A percentile compares a stretch with the other conserved stretches of the same genome.
These are phyloP conservation scores for Dryadula phaetusa DNA, from an alignment of 2,888 invertebrate genomes.

Conservation along the genomic window DNA sequence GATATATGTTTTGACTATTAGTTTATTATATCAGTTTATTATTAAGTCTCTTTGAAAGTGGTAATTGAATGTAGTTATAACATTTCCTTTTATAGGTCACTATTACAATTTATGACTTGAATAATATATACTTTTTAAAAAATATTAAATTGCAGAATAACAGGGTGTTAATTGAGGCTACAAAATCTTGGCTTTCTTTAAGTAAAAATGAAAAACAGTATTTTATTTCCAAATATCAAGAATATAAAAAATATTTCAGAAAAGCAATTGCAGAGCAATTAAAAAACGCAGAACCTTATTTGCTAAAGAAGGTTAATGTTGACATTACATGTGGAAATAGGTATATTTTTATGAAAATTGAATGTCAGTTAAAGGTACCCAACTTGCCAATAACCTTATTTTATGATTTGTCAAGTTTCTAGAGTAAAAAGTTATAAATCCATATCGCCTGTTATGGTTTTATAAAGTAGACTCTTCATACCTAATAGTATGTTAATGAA, in stretches of 20 bases:
- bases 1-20: too few species aligned
- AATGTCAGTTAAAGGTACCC: too few species aligned
- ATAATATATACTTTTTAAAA: neutral
- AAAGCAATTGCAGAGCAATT: slow-evolving; percentile 55
- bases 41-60: too few species aligned
- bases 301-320: slow-evolving; percentile 53
- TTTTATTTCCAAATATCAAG: slow-evolving; percentile 57
- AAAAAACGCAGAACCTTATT: slow-evolving; percentile 60
- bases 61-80: too few species aligned
- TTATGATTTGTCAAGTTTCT: too few species aligned
- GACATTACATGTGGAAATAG: neutral
- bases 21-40: too few species aligned
- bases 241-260: slow-evolving; percentile 52
- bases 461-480: too few species aligned
- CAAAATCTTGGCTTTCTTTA: slow-evolving; percentile 67
- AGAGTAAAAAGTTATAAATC: too few species aligned
- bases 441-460: too few species aligned
- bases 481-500: too few species aligned
- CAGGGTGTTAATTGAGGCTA: slow-evolving; percentile 56
- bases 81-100: too few species aligned
- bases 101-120: neutral
- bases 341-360: slow-evolving; percentile 5
- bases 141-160: slow-evolving; percentile 31
- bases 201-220: slow-evolving; percentile 58
- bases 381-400: too few species aligned